A percentile compares a stretch with the other conserved stretches of the same genome.
Evolutionary conservation across 1,140 invertebrate species (phyloP).

Genomic region (Carposina sasakii): DNA sequence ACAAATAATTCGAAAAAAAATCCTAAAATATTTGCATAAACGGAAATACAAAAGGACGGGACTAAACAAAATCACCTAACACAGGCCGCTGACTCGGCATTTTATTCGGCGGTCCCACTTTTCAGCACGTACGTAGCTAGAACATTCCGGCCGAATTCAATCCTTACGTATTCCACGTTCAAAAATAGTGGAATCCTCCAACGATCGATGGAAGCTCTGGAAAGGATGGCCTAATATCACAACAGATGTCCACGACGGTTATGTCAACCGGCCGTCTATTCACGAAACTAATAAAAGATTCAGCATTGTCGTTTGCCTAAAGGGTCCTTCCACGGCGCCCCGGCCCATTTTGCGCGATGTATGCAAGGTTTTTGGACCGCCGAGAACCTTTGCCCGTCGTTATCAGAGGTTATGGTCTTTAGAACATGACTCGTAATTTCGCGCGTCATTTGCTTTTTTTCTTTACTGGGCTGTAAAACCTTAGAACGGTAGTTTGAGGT

Average conservation of each 20-base stretch:
- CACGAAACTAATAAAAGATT: constrained; percentile 70
- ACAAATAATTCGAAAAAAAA: no score
- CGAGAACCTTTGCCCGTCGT: constrained; percentile 34
- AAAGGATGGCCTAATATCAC: constrained; percentile 64
- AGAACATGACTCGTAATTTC: constrained; percentile 28
- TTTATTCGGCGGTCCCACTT: no score
- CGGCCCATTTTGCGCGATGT: constrained; percentile 12
- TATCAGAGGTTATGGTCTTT: constrained; percentile 33
- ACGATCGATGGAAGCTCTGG: constrained; percentile 48
- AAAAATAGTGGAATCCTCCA: constrained; percentile 42
- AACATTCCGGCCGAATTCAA: constrained; percentile 48
- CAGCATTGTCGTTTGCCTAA: constrained; percentile 61
- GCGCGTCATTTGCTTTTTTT: constrained; percentile 23
- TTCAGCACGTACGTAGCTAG: no score
- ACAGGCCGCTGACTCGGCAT: no score
- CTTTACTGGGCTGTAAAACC: no score
- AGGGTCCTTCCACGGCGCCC: constrained; percentile 52
- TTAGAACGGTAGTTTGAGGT: no score
- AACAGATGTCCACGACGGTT: constrained; percentile 68
- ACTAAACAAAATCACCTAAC: no score
- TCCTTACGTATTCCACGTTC: constrained; percentile 54
- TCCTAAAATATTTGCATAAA: no score
- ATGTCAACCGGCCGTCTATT: constrained; percentile 65
- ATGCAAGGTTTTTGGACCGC: constrained; percentile 40
- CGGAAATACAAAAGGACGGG: no score